Base-by-base conservation (phyloP, 2,113 vertebrate genomes). In the Axis porcinus region DNA sequence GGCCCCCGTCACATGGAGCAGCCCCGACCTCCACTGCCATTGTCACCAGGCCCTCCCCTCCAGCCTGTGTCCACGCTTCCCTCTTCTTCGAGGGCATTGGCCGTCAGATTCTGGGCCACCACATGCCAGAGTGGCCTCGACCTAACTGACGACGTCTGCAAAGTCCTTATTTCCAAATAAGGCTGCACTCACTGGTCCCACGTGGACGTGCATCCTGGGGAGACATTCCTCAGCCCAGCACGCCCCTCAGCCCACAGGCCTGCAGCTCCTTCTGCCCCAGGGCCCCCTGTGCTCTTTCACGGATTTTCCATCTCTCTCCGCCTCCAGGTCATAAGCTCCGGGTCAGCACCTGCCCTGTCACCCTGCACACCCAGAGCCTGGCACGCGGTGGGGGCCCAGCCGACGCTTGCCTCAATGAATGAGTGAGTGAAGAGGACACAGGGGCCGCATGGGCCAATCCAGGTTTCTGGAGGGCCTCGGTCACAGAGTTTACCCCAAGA, bases 261-360 rank as follows among this genome's bases (percentile, higher is more conserved):
- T 1, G 40, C 4, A 28, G 54, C 6, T 28, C 43, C 60, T 27
- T 19, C 5, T n/a, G 19, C 5, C 7, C 43, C 2, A 50, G 25
- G 8, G 0, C 5, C 52, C 13, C 43, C 21, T 2, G 11, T 0
- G 45, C 28, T 7, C 2, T 6, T 19, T 14, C 1, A 0, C 0
- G 3, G n/a, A 17, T 7, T 1, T 7, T 30, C 27, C 88, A 0
- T 1, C 16, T 33, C 13, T 23, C 27, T 89, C 62, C 27, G 14
- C 82, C 40, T 25, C 52, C 2, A 15, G 57, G 50, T 6, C 17
- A 0, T 3, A 13, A 50, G 50, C 55, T 30, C 45, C 4, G 4
- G 6, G n/a, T 2, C 4, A 33, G 45, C 43, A 2, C 6, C 7
- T 27, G 47, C 7, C 50, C 16, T 7, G 57, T 30, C 45, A 2